A percentile compares a stretch with the other conserved stretches of the same genome.
Evolutionary conservation across 2,888 invertebrate species (phyloP).

Genomic region (Catocala sponsa): DNA sequence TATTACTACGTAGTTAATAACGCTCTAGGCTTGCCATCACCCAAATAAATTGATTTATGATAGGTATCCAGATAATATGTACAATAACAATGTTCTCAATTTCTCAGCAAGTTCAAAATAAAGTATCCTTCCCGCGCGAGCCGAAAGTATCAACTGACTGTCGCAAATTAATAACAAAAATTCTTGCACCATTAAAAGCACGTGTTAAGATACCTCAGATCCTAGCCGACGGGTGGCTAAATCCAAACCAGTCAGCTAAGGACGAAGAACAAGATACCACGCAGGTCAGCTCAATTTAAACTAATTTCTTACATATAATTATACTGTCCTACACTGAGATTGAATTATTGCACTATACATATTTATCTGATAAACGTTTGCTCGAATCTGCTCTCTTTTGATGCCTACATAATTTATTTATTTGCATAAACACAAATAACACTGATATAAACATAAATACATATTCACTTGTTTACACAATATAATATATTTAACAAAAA

Average conservation of each 20-base stretch:
- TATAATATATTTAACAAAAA: no score
- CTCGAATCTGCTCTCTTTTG: background rate
- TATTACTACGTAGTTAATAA: background rate
- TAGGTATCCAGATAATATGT: no score
- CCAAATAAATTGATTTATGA: no score
- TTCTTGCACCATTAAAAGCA: conserved; percentile 90
- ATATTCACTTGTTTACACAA: no score
- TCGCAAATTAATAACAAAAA: conserved; percentile 90
- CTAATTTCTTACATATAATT: no score
- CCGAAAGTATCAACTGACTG: conserved; percentile 90
- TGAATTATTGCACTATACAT: no score
- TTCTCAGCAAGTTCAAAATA: conserved; percentile 91
- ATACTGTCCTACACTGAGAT: no score
- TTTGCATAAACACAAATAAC: no score
- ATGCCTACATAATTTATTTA: no score
- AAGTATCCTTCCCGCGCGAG: conserved; percentile 90
- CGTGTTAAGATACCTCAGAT: conserved; percentile 90
- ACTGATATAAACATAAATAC: no score
- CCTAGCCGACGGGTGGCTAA: conserved; percentile 90
- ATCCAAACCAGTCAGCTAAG: conserved; percentile 72
- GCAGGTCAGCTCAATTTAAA: conserved; percentile 46
- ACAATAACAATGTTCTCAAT: conserved; percentile 5
- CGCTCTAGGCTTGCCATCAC: background rate
- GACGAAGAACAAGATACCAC: conserved; percentile 66
- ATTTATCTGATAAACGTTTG: conserved; percentile 7